Evolutionary conservation across 2,888 invertebrate species (phyloP), one percentile per base, ranked within the genome.

Genomic region (Erebia epiphron): DNA sequence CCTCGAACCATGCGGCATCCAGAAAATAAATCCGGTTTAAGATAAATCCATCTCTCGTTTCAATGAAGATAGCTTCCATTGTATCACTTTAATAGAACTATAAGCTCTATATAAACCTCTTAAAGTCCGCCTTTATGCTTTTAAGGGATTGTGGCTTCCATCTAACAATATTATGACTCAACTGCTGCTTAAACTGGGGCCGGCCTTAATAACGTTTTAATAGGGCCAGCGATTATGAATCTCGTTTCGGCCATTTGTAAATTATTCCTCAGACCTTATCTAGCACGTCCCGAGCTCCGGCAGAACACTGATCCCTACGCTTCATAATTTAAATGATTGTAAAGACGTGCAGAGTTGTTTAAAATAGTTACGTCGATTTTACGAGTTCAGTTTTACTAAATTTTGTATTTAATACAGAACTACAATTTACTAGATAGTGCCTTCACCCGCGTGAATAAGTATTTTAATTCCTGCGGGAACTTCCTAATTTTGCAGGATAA

Each of bases 231-330:
- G 21, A 62, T 60, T 41, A 60, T 41, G 60, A 41, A 60, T 41
- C 41, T 43, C 41, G 26, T 60, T 62, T 49, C 67, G 69, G 52
- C 66, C 67, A 74, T 3, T 71, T 69, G 67, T 73, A 74, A 75
- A 71, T 75, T 74, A 73, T 73, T 67, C 68, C 58, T 65, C 67
- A 64, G 67, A 75, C 70, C n/a, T 75, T 75, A 73, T 68, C 69
- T 64, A 13, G 64, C 18, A 61, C 74, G 67, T 58, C 67, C 64
- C 66, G 66, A 69, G 72, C 63, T 67, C 66, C 16, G 41, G n/a
- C 21, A 21, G 35, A 60, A 43, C 10, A 41, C 1, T 43, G 10
- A 16, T n/a, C 60, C 41, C 16, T 16, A 1, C 16, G 41, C 16
- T 60, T 41, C 13, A 60, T 60, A 60, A 60, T 41, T 60, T 60